These are phyloP conservation scores for Caenorhabditis brenneri DNA, from an alignment of 1,140 invertebrate species.

Conservation along the genomic window DNA sequence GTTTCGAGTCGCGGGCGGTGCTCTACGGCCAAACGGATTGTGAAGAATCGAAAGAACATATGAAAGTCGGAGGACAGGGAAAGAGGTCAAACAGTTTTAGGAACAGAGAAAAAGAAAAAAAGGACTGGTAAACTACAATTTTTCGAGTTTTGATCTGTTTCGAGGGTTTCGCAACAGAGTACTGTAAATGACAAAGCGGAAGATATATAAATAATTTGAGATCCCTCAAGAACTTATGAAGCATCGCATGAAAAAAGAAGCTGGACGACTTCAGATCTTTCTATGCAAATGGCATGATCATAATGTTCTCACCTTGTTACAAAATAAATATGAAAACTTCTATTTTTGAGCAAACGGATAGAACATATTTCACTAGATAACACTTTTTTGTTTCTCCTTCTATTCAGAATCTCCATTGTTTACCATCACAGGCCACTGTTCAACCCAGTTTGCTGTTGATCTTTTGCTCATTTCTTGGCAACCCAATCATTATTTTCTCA, in stretches of 20 bases:
- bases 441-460: background rate
- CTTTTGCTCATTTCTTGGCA: background rate
- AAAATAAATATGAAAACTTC: too few species aligned
- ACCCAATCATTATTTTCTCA: background rate
- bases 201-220: too few species aligned
- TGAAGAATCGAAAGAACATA: background rate
- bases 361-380: too few species aligned
- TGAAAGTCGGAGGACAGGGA: background rate
- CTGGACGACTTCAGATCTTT: too few species aligned
- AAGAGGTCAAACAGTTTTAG: background rate
- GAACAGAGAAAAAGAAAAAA: background rate
- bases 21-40: background rate
- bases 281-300: too few species aligned
- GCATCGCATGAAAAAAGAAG: too few species aligned
- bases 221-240: too few species aligned
- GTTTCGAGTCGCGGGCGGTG: background rate
- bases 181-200: too few species aligned
- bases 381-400: too few species aligned
- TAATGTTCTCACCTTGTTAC: too few species aligned
- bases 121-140: background rate
- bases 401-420: background rate
- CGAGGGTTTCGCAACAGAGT: too few species aligned
- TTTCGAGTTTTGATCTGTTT: background rate
- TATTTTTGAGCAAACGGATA: too few species aligned
- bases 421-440: background rate